Conservation (phyloP, 2,113 vertebrate species). For the Ptilorrhoa leucosticta region DNA sequence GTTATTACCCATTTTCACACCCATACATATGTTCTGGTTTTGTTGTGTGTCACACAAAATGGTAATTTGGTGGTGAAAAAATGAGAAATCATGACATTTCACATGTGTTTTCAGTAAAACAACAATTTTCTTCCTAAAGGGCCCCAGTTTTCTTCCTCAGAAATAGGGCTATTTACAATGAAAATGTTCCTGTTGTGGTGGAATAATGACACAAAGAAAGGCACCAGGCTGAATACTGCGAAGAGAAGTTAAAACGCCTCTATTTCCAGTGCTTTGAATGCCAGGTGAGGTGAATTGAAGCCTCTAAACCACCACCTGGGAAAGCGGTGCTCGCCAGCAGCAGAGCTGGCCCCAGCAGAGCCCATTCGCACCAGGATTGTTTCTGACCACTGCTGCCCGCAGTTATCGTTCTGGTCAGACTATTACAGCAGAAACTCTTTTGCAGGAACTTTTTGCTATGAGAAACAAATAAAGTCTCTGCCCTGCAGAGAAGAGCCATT, state of each 20-base stretch:
- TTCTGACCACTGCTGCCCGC: background rate
- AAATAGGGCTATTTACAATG: slow-evolving; percentile 57
- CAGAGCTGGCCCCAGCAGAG: background rate
- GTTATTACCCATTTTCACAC: slow-evolving; percentile 58
- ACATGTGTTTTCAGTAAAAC: slow-evolving; percentile 64
- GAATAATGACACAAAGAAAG: slow-evolving; percentile 40
- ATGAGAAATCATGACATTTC: slow-evolving; percentile 62
- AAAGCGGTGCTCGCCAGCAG: rapidly evolving
- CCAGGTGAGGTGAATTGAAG: background rate
- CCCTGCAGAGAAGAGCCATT: slow-evolving; percentile 1
- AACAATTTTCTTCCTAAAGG: slow-evolving; percentile 57
- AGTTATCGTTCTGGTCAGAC: background rate
- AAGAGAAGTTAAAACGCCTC: background rate
- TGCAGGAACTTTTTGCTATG: background rate
- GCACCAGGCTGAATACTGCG: background rate
- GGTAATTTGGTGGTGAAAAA: slow-evolving; percentile 60
- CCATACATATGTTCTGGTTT: slow-evolving; percentile 58
- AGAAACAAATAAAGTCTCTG: slow-evolving; percentile 34
- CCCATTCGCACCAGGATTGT: background rate
- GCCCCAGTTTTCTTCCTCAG: slow-evolving; percentile 26
- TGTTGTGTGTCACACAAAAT: slow-evolving; percentile 61
- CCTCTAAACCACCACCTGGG: background rate
- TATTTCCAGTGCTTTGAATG: background rate
- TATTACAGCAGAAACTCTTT: background rate
- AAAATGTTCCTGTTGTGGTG: slow-evolving; percentile 56